Evolutionary conservation across 2,113 vertebrate genomes (phyloP).

Genomic region (Onychorhynchus coronatus): DNA sequence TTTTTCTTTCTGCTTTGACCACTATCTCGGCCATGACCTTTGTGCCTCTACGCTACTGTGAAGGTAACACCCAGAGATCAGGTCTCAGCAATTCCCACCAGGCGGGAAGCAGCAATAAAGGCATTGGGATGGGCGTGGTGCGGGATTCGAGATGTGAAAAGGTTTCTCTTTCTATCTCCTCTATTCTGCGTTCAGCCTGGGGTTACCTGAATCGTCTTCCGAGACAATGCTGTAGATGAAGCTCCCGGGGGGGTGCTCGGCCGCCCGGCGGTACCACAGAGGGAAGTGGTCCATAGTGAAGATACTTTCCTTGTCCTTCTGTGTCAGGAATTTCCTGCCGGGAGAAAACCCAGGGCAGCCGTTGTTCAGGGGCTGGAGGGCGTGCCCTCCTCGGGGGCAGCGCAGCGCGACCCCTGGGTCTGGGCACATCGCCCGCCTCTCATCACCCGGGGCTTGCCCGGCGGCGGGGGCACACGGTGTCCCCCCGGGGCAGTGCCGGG

Average conservation of each 20-base stretch:
- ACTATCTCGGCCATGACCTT: fast-evolving
- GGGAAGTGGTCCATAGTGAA: conserved; percentile 95
- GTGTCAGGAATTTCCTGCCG: conserved; percentile 86
- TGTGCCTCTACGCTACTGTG: fast-evolving
- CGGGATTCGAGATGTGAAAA: background rate
- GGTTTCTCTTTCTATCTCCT: background rate
- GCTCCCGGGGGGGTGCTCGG: conserved; percentile 84
- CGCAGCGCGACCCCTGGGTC: fast-evolving
- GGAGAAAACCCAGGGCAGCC: background rate
- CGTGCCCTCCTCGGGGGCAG: background rate
- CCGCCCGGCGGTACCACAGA: conserved; percentile 91
- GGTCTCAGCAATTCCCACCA: background rate
- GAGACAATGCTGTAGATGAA: conserved; percentile 87
- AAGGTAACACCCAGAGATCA: fast-evolving
- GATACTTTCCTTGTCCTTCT: conserved; percentile 84
- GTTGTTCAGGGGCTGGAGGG: fast-evolving
- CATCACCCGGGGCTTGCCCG: fast-evolving
- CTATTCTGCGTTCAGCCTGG: background rate
- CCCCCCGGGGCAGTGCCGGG: background rate
- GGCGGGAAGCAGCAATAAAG: fast-evolving
- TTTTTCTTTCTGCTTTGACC: background rate
- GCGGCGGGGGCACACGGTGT: too few relatives aligned
- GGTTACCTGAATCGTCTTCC: conserved; percentile 84
- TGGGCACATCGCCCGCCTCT: fast-evolving
- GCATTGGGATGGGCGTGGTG: fast-evolving